These are phyloP conservation scores for Odontamblyopus lacepedii DNA, from an alignment of 2,797 vertebrate genomes.

Conservation along the genomic window DNA sequence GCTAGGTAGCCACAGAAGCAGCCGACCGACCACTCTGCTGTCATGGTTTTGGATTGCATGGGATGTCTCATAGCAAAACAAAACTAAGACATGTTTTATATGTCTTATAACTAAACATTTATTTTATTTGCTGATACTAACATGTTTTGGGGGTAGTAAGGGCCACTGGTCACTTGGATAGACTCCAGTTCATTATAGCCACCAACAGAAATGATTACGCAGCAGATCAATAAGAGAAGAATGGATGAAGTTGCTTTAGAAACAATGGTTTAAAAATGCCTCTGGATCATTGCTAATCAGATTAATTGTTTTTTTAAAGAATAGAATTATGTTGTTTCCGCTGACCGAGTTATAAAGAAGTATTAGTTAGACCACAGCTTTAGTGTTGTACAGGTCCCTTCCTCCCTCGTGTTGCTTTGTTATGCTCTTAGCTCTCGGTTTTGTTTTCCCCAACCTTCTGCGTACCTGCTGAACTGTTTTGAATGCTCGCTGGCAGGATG, in stretches of 20 bases:
- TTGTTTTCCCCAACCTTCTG: conserved; percentile 27
- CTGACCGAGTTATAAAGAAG: conserved; percentile 11
- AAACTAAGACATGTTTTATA: no score
- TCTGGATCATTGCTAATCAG: conserved; percentile 8
- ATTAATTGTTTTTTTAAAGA: conserved; percentile 10
- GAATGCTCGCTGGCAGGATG: conserved; percentile 21
- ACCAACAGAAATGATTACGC: no score
- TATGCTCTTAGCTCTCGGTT: conserved; percentile 36
- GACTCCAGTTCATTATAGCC: no score
- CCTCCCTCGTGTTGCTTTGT: conserved; percentile 41
- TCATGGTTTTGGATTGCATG: no score
- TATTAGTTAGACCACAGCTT: conserved; percentile 6
- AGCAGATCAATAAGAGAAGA: not conserved
- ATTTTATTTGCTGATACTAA: no score
- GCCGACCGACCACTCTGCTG: no score
- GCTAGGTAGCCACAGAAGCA: no score
- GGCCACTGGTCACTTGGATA: no score
- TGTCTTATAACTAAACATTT: no score
- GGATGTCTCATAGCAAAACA: no score
- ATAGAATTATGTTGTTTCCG: conserved; percentile 17
- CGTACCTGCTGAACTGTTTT: conserved; percentile 14
- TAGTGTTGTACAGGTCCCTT: not conserved
- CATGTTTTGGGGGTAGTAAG: no score
- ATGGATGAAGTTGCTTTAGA: not conserved
- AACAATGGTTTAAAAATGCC: not conserved